Percentiles rank a stretch among this genome's conserved stretches.
Evolutionary conservation across 2,888 invertebrate species (phyloP).

Genomic region (Acronicta psi): DNA sequence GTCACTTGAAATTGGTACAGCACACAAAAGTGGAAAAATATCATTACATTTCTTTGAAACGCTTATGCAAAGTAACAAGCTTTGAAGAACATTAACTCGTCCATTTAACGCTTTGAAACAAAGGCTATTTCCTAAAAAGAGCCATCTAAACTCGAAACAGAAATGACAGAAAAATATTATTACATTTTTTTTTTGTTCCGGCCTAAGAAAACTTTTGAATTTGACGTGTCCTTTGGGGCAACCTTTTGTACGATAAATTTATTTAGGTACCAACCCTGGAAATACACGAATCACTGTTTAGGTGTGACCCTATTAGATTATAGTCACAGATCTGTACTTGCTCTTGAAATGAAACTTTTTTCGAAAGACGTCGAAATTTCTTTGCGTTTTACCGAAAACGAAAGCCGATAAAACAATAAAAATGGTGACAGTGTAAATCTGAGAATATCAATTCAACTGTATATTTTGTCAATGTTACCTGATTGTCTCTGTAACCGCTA

Average conservation of each 20-base stretch:
- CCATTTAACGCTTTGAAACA: constrained; percentile 25
- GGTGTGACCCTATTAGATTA: constrained; percentile 34
- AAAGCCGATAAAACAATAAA: too few species aligned
- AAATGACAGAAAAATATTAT: constrained; percentile 49
- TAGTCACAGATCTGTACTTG: constrained; percentile 12
- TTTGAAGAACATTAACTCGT: constrained; percentile 19
- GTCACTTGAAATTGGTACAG: too few species aligned
- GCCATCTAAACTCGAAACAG: constrained; percentile 30
- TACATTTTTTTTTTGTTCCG: constrained; percentile 41
- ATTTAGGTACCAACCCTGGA: constrained; percentile 66
- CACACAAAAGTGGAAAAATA: constrained; percentile 1
- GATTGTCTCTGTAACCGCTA: too few species aligned
- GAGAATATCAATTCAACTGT: too few species aligned
- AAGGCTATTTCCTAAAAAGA: constrained; percentile 16
- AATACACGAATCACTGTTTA: constrained; percentile 44
- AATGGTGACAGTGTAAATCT: too few species aligned
- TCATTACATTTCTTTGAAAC: constrained; percentile 7
- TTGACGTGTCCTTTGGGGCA: constrained; percentile 60
- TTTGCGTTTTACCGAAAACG: too few species aligned
- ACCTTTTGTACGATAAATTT: constrained; percentile 76
- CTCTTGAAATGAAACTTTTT: background rate
- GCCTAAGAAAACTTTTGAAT: constrained; percentile 42
- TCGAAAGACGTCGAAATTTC: too few species aligned
- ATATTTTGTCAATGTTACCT: too few species aligned
- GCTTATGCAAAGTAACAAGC: constrained; percentile 6